phyloP scores from a whole-genome alignment of 2,797 vertebrate species.

The Erithacus rubecula region DNA sequence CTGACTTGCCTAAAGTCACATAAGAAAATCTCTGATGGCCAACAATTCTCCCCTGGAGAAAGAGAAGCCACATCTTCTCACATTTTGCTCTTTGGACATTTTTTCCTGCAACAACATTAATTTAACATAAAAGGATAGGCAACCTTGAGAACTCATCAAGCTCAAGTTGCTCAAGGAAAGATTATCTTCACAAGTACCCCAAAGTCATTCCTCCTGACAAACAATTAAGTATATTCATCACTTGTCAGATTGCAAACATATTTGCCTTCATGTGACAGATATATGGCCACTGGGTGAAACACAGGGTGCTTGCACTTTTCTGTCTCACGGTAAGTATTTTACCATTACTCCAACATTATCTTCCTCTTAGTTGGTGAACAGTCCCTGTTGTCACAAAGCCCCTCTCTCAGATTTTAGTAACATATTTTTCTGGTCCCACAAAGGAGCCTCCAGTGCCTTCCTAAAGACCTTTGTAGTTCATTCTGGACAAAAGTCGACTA shows the following conservation, averaged over 20 bases:
- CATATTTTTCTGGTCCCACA: background rate
- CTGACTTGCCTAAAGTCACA: background rate
- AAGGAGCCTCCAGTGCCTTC: background rate
- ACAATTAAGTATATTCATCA: background rate
- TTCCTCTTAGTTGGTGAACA: background rate
- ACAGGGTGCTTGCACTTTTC: background rate
- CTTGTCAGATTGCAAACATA: background rate
- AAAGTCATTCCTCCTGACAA: background rate
- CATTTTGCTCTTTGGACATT: background rate
- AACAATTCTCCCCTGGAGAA: background rate
- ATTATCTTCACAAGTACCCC: background rate
- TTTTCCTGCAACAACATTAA: background rate
- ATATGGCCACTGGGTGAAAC: background rate
- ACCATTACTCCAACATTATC: background rate
- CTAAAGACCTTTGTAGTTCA: background rate
- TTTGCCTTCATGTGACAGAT: background rate
- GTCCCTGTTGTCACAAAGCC: accelerated
- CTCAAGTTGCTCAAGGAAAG: background rate
- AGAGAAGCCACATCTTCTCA: background rate
- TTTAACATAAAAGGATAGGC: background rate
- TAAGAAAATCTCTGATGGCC: background rate
- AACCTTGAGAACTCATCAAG: background rate
- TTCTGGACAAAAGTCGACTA: background rate
- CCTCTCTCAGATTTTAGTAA: background rate
- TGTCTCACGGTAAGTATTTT: background rate